phyloP scores from a whole-genome alignment of 2,113 vertebrate genomes.

The Daubentonia madagascariensis region DNA sequence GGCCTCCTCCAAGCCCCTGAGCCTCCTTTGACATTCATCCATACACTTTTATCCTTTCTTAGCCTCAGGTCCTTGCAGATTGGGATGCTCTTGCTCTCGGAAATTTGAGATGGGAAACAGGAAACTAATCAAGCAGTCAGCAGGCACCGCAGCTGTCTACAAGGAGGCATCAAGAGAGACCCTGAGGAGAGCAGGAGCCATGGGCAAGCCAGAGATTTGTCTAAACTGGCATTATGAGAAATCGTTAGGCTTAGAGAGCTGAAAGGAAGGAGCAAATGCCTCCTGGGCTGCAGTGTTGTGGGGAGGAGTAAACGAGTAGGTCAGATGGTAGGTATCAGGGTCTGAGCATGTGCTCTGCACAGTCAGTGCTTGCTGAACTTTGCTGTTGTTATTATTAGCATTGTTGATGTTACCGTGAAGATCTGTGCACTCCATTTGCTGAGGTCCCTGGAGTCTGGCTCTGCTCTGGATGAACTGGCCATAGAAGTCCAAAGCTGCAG shows the following conservation, averaged over 20 bases:
- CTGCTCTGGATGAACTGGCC: background rate
- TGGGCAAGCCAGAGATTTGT: background rate
- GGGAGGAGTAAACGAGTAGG: background rate
- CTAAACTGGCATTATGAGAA: background rate
- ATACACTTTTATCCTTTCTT: background rate
- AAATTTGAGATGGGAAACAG: background rate
- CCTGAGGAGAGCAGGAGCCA: background rate
- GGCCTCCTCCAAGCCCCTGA: background rate
- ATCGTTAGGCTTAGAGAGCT: rapidly evolving
- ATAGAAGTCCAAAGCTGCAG: background rate
- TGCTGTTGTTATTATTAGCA: background rate
- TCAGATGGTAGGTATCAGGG: background rate
- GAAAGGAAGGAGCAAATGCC: background rate
- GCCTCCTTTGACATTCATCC: background rate
- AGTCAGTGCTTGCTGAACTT: too few relatives aligned
- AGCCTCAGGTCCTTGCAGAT: background rate
- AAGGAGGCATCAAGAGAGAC: background rate
- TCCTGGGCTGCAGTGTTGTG: background rate
- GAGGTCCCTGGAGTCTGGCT: background rate
- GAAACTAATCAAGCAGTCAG: background rate
- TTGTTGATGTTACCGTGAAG: rapidly evolving
- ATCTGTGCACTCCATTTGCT: background rate
- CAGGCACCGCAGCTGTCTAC: background rate
- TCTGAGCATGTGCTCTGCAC: background rate
- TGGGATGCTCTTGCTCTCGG: background rate